Conservation (phyloP, 2,113 vertebrate species). For the Phocoena sinus region DNA sequence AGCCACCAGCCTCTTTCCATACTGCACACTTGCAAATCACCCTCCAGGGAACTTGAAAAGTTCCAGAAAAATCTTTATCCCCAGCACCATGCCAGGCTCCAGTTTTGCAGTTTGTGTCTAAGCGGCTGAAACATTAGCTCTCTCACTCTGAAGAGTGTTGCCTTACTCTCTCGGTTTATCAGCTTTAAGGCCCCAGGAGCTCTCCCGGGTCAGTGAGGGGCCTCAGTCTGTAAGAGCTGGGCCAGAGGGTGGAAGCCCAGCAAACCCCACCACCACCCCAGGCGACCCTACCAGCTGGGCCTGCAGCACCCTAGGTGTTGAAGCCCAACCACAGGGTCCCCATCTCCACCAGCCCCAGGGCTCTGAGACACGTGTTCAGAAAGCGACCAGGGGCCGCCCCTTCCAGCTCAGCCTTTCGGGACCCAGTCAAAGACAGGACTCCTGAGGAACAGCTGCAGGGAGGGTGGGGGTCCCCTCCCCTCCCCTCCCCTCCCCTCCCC, state of each 20-base stretch:
- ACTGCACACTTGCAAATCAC: not conserved
- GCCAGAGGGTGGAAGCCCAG: not conserved
- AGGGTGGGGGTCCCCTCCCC: not conserved
- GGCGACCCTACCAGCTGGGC: not conserved
- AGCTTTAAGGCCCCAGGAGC: not conserved
- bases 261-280: not conserved
- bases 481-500: not conserved
- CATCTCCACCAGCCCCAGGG: not conserved
- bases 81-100: not conserved
- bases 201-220: not conserved
- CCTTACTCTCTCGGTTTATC: not conserved
- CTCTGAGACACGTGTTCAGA: not conserved
- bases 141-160: not conserved
- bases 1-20: not conserved
- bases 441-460: not conserved
- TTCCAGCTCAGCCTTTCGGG: not conserved
- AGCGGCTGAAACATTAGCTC: not conserved
- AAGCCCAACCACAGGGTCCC: not conserved
- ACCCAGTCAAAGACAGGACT: constrained; percentile 21
- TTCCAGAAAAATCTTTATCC: constrained; percentile 6
- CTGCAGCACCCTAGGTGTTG: not conserved
- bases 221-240: not conserved
- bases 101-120: not conserved
- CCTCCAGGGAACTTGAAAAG: not conserved
- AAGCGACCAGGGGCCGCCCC: not conserved